A percentile compares a stretch with the other conserved stretches of the same genome.
These are phyloP conservation scores for Drosophila merina DNA, from an alignment of 2,888 invertebrate species.

Conservation along the genomic window DNA sequence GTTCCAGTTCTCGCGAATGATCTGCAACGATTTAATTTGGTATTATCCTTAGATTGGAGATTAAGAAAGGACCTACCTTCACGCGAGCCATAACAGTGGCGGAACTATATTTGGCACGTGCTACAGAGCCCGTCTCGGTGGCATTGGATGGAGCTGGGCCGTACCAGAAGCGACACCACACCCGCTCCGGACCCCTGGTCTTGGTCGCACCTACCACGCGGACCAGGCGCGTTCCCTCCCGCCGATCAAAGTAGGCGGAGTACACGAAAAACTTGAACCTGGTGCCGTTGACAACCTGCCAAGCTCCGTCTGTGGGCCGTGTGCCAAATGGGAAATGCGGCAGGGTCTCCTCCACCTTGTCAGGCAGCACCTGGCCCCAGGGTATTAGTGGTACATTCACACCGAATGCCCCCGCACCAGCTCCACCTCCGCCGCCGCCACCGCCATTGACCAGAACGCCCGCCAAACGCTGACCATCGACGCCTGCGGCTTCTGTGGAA, in stretches of 20 bases:
- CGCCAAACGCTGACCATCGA: slow-evolving; percentile 75
- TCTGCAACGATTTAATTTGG: slow-evolving; percentile 83
- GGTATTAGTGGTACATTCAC: slow-evolving; percentile 81
- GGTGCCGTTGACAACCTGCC: slow-evolving; percentile 87
- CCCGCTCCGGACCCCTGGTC: slow-evolving; percentile 92
- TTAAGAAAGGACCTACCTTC: slow-evolving; percentile 85
- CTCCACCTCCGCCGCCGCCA: slow-evolving; percentile 47
- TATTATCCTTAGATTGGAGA: neutral
- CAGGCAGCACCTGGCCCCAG: slow-evolving; percentile 83
- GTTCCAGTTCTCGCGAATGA: slow-evolving; percentile 97
- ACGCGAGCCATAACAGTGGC: slow-evolving; percentile 90
- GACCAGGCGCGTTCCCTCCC: slow-evolving; percentile 87
- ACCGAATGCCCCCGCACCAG: slow-evolving; percentile 46
- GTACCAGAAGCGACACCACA: slow-evolving; percentile 92
- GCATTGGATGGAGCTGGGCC: slow-evolving; percentile 72
- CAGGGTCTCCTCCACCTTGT: slow-evolving; percentile 84
- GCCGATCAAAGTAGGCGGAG: slow-evolving; percentile 94
- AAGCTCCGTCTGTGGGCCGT: slow-evolving; percentile 89
- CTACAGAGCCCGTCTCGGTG: slow-evolving; percentile 40
- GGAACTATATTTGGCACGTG: slow-evolving; percentile 84
- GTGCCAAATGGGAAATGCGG: slow-evolving; percentile 88
- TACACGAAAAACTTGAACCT: slow-evolving; percentile 95
- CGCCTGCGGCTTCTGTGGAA: slow-evolving; percentile 78
- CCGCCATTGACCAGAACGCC: slow-evolving; percentile 75
- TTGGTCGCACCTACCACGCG: slow-evolving; percentile 95